These are phyloP conservation scores for Gadopsis bispinosus DNA, from an alignment of 2,797 vertebrate genomes.

Conservation along the genomic window DNA sequence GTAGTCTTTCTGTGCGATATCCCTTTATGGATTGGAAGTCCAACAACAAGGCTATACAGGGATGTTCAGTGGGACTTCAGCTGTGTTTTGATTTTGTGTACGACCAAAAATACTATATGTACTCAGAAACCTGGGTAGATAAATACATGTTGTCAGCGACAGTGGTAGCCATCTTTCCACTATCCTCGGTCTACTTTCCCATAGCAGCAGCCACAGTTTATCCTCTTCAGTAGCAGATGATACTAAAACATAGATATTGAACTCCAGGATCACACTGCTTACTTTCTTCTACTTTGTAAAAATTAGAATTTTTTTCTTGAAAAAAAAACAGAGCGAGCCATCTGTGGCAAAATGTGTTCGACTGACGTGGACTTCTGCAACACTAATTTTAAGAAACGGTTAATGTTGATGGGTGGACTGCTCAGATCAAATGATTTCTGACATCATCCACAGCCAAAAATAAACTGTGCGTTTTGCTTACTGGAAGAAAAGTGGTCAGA, in stretches of 20 bases:
- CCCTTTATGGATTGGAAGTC: not conserved
- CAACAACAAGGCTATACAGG: not conserved
- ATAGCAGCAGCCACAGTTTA: not conserved
- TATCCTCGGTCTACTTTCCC: not conserved
- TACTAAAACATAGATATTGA: not conserved
- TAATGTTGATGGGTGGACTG: not conserved
- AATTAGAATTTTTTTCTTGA: not conserved
- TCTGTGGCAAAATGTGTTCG: not conserved
- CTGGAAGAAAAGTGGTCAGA: conserved; percentile 14
- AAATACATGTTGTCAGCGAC: conserved; percentile 8
- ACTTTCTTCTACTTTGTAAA: no score
- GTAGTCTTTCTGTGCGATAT: not conserved
- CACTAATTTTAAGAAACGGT: conserved; percentile 8
- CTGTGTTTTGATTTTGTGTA: conserved; percentile 18
- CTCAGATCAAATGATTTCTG: conserved; percentile 14
- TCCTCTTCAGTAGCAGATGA: not conserved
- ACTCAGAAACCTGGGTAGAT: not conserved
- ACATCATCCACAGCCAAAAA: conserved; percentile 10
- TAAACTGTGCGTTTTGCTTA: conserved; percentile 3
- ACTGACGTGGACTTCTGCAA: not conserved
- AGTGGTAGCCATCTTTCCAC: not conserved
- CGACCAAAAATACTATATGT: conserved; percentile 6
- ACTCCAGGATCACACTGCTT: not conserved
- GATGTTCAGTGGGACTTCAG: not conserved
- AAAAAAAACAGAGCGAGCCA: no score